Evolutionary conservation across 37 sponge, comb jelly and placozoan species (phyloP).

Genomic region (Oscarella lobularis): DNA sequence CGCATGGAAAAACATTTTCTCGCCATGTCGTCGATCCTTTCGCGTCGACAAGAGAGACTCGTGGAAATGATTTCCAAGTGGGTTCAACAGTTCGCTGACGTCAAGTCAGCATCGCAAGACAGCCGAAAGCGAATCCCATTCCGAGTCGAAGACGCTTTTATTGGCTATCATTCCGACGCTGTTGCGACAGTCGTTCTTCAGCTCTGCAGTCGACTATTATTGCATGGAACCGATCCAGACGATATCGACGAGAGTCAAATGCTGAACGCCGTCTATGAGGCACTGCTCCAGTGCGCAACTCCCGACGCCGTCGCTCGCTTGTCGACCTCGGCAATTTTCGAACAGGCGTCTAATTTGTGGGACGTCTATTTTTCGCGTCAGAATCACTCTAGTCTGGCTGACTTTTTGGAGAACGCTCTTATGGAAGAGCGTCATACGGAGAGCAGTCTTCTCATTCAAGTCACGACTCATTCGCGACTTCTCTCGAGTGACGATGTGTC

Average conservation of each 20-base stretch:
- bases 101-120: background rate
- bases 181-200: constrained; percentile 82
- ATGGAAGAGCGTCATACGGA: background rate
- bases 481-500: constrained; percentile 18
- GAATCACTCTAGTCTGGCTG: constrained; percentile 7
- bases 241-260: background rate
- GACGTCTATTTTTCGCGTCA: constrained; percentile 23
- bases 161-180: constrained; percentile 82
- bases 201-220: background rate
- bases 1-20: constrained; percentile 53
- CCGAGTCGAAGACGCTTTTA: constrained; percentile 50
- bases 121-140: background rate
- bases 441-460: constrained; percentile 20
- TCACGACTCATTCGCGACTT: constrained; percentile 72
- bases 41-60: constrained; percentile 19
- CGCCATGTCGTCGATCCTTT: constrained; percentile 14
- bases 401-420: background rate
- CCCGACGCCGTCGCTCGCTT: constrained; percentile 48
- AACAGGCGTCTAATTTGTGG: background rate
- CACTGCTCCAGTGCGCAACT: constrained; percentile 39
- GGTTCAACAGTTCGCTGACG: constrained; percentile 7
- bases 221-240: background rate
- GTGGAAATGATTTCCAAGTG: constrained; percentile 21
- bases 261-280: background rate
- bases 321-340: background rate